These are phyloP conservation scores for Remorina albescens DNA, from an alignment of 2,797 vertebrate species.

Conservation along the genomic window DNA sequence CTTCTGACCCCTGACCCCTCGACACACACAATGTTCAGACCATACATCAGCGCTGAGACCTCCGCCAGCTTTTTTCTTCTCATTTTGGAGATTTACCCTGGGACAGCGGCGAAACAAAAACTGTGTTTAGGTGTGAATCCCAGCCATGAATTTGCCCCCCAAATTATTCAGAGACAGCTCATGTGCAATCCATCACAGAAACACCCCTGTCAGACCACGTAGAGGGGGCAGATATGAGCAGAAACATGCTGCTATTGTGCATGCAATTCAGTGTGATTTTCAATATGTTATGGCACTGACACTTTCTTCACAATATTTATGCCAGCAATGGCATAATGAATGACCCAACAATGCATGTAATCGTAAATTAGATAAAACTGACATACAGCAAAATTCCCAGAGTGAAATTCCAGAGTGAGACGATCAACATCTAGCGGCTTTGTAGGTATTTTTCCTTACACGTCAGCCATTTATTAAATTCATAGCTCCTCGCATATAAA, in stretches of 20 bases:
- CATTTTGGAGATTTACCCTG: constrained; percentile 63
- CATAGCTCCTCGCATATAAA: neutral
- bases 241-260: constrained; percentile 33
- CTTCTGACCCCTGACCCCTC: constrained; percentile 85
- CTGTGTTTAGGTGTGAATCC: constrained; percentile 68
- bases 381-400: neutral
- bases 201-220: constrained; percentile 43
- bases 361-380: constrained; percentile 8
- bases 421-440: neutral
- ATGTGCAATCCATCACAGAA: constrained; percentile 56
- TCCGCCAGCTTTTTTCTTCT: constrained; percentile 65
- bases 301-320: constrained; percentile 24
- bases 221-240: constrained; percentile 44
- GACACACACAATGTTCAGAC: constrained; percentile 83
- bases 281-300: constrained; percentile 33
- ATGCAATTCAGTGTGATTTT: constrained; percentile 23
- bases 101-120: constrained; percentile 76
- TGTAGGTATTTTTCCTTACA: neutral
- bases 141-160: constrained; percentile 58
- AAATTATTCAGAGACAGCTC: constrained; percentile 66
- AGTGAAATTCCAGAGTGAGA: constrained; percentile 1
- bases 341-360: neutral
- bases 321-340: constrained; percentile 27
- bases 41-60: constrained; percentile 80
- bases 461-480: neutral